Evolutionary conservation across 1,140 invertebrate genomes (phyloP).

Genomic region (Sipha flava): DNA sequence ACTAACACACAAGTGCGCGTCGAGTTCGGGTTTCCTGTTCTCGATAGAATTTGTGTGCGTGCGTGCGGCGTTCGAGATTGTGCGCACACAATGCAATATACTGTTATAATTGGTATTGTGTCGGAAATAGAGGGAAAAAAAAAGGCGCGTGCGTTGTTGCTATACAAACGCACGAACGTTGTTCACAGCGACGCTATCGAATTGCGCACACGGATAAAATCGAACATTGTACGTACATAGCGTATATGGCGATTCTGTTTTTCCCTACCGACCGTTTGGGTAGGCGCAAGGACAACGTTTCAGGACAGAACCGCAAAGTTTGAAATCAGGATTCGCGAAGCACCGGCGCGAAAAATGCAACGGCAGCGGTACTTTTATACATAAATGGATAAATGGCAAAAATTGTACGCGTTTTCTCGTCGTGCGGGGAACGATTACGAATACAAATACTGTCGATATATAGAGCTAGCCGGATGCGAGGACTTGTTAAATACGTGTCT

Average conservation of each 20-base stretch:
- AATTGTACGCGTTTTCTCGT: background rate
- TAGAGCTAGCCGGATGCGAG: background rate
- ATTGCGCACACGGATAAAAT: too few relatives aligned
- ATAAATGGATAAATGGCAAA: background rate
- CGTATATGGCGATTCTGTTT: background rate
- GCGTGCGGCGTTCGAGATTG: too few relatives aligned
- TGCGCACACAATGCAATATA: too few relatives aligned
- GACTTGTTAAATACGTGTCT: background rate
- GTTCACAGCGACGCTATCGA: too few relatives aligned
- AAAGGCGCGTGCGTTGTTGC: background rate
- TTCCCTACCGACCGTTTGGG: background rate
- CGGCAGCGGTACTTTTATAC: background rate
- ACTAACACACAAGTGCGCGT: background rate
- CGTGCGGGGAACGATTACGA: background rate
- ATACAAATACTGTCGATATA: slow-evolving; percentile 11
- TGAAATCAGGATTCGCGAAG: background rate
- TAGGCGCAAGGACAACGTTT: slow-evolving; percentile 15
- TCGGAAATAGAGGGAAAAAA: background rate
- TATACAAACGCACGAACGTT: too few relatives aligned
- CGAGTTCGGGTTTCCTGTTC: slow-evolving; percentile 14
- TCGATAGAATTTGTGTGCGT: background rate
- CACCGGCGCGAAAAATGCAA: background rate
- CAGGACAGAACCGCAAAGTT: background rate
- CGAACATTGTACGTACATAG: too few relatives aligned
- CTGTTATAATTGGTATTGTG: background rate